Conservation (phyloP, 2,797 vertebrate species). For the Alauda arvensis region DNA sequence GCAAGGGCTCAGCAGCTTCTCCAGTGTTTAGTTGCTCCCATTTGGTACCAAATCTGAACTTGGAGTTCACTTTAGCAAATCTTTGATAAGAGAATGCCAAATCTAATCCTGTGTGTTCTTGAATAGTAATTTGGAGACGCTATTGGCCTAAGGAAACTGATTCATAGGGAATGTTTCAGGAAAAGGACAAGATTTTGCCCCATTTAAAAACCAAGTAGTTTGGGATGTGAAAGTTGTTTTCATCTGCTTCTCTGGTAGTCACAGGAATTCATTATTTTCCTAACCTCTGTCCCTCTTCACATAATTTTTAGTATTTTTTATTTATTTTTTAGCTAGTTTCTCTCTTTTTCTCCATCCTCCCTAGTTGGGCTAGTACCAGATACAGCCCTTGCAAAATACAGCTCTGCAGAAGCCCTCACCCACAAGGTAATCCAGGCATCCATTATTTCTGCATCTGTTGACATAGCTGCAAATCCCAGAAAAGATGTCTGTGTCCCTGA, state of each 20-base stretch:
- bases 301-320: not conserved
- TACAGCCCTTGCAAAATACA: not conserved
- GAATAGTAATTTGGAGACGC: not conserved
- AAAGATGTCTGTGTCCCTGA: not conserved
- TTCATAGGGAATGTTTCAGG: not conserved
- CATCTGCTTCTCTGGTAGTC: not conserved
- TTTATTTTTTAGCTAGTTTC: not conserved
- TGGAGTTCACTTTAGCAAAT: not conserved
- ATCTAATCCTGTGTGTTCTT: not conserved
- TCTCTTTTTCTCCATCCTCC: not conserved
- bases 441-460: constrained; percentile 2
- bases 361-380: not conserved
- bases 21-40: not conserved
- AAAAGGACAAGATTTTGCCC: not conserved
- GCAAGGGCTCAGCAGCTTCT: not conserved
- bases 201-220: not conserved
- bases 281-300: not conserved
- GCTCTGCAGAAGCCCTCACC: not conserved
- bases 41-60: not conserved
- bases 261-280: not conserved
- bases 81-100: not conserved
- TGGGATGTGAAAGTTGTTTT: not conserved
- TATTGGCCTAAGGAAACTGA: not conserved
- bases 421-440: not conserved
- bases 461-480: not conserved